Conservation (phyloP, 2,888 invertebrate species). For the Rhagophthalmus giganteus region DNA sequence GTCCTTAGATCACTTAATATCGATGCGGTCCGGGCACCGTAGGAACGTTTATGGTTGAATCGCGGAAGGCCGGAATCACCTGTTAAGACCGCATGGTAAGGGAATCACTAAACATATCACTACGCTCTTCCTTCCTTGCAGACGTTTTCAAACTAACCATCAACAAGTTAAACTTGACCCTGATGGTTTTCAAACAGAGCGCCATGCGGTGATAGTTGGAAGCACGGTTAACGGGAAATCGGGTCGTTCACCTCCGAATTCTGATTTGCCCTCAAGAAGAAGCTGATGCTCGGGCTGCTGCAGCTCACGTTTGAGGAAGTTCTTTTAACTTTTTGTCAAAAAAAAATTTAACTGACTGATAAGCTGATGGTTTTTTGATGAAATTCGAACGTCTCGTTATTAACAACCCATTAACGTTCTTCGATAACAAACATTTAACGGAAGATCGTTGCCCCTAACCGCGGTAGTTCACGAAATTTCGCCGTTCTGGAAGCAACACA, state of each 20-base stretch:
- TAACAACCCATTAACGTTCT: not conserved
- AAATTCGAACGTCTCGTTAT: not conserved
- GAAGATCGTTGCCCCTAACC: not conserved
- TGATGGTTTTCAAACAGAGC: slow-evolving; percentile 50
- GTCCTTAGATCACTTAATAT: slow-evolving; percentile 8
- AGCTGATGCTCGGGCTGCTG: slow-evolving; percentile 36
- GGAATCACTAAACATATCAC: slow-evolving; percentile 19
- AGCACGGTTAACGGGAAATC: slow-evolving; percentile 47
- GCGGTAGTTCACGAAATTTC: too few relatives aligned
- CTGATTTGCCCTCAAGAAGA: slow-evolving; percentile 38
- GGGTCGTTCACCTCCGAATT: slow-evolving; percentile 56
- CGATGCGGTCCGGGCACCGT: too few relatives aligned
- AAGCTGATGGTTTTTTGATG: slow-evolving; percentile 8
- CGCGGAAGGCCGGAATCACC: slow-evolving; percentile 17
- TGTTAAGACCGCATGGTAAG: slow-evolving; percentile 28
- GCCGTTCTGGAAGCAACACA: not conserved
- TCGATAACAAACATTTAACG: not conserved
- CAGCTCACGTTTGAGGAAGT: slow-evolving; percentile 44
- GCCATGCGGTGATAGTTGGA: slow-evolving; percentile 50
- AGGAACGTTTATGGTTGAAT: not conserved
- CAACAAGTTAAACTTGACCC: slow-evolving; percentile 55
- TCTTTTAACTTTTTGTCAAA: slow-evolving; percentile 31
- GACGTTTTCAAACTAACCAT: slow-evolving; percentile 53
- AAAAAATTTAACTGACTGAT: not conserved
- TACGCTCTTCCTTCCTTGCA: slow-evolving; percentile 43